Base-by-base conservation (phyloP, 2,797 vertebrate species). In the Sternarchorhynchus goeldii region DNA sequence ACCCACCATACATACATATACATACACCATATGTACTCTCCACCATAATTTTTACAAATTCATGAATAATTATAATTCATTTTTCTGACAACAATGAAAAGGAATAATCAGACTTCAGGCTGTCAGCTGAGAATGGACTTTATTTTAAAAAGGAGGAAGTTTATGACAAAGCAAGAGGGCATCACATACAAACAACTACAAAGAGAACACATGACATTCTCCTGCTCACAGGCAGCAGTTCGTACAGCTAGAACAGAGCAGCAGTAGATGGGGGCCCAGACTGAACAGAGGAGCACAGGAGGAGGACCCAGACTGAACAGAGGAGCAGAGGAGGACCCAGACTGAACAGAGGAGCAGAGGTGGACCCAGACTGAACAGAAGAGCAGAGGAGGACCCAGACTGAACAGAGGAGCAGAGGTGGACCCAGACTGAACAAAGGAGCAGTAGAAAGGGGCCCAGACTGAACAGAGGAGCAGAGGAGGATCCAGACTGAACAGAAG, bases 91-190 rank as follows among this genome's bases (percentile, higher is more conserved):
- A 75, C 17, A 31, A 41, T 64, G 81, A 81, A 79, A 45, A 75
- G 8, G 8, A 50, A 50, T 50, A 50, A 50, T 50, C 14, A 58
- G 68, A 64, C 72, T 65, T 18, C 83, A 68, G 59, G 16, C 4
- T 21, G 10, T 85, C 83, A 80, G 82, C 93, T 94, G 94, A 94
- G 94, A 96, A 94, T 91, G 66, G 90, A 91, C 93, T 98, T 98
- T 97, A 97, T 97, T 97, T 95, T 91, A 94, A 92, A 92, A 96
- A 96, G 94, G 90, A 91, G 93, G 88, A 93, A 89, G 93, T 94
- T 91, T 95, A 96, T 94, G 94, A 94, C 95, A 95, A 98, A 94
- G 94, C 93, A 95, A 94, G 93, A 90, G 92, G 89, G 93, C 89
- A 95, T 95, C 91, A 94, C 92, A 88, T 88, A 95, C 93, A 95